Evolutionary conservation across 2,113 vertebrate genomes (phyloP).

Genomic region (Reinhardtius hippoglossoides): DNA sequence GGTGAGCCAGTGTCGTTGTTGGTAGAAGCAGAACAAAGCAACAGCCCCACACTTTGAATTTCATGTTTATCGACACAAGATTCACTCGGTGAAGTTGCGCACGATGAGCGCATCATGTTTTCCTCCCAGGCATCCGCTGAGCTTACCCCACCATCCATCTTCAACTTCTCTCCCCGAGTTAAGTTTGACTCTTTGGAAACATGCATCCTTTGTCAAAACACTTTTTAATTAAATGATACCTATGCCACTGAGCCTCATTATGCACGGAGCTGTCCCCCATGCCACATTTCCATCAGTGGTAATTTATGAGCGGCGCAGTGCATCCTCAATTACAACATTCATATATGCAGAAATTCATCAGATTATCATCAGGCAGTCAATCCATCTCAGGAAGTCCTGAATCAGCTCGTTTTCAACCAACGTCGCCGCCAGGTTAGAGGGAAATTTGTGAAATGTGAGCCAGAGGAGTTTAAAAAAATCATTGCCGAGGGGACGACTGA

Average conservation of each 20-base stretch:
- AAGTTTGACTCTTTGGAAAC: slow-evolving; percentile 57
- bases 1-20: background rate
- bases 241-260: slow-evolving; percentile 67
- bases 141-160: slow-evolving; percentile 38
- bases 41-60: background rate
- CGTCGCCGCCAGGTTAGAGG: background rate
- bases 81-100: background rate
- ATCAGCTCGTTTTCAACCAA: slow-evolving; percentile 62
- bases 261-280: slow-evolving; percentile 55
- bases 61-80: background rate
- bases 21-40: background rate
- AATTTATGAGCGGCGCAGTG: slow-evolving; percentile 73
- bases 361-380: slow-evolving; percentile 73
- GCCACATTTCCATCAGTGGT: slow-evolving; percentile 65
- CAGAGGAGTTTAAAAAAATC: slow-evolving; percentile 42
- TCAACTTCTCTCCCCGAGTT: slow-evolving; percentile 37
- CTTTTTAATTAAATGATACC: slow-evolving; percentile 80
- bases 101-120: background rate
- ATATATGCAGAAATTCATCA: slow-evolving; percentile 69
- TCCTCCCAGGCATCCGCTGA: slow-evolving; percentile 32
- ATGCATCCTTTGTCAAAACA: slow-evolving; percentile 59
- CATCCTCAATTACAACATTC: slow-evolving; percentile 70
- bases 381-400: slow-evolving; percentile 60
- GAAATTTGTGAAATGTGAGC: slow-evolving; percentile 37
- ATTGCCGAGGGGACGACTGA: slow-evolving; percentile 8